Base-by-base conservation (phyloP, 2,797 vertebrate genomes). In the Myoxocephalus aenaeus region DNA sequence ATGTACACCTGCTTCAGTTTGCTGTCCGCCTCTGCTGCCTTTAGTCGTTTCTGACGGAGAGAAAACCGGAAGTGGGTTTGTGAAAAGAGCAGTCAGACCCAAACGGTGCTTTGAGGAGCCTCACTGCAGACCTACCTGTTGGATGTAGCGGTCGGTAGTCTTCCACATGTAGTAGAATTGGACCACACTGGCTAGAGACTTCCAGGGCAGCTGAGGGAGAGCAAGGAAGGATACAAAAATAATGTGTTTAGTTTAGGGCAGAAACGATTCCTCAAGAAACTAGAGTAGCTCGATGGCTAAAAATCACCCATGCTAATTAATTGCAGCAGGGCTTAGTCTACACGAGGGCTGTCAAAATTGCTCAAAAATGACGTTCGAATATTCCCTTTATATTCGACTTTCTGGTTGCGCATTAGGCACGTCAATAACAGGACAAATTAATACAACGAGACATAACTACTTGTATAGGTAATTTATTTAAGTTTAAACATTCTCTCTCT, bases 91-190 rank as follows among this genome's bases (percentile, higher is more conserved):
- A 32, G 32, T 58, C 14, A 70, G 40, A 59, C 11, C 5, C 17
- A 38, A 1, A 51, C 6, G 0, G 9, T 4, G 29, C 5, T 48
- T 32, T 15, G 53, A 27, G 53, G 3, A 10, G 22, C 4, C 14
- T 58, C 12, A 2, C 3, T 56, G 34, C 3, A 4, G 8, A 57
- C 54, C 3, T 90, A 98, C 98, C 97, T 99, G 97, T 79, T 99
- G 98, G 81, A 99, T 98, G 0, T 99, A 99, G 96, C 98, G 95
- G 95, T 99, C 98, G 1, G 98, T 99, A 54, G 98, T 99, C 93
- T 99, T 99, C 98, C 98, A 99, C 98, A 99, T 99, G 92, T 99
- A 99, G 93, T 99, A 99, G 90, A 99, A 99, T 85, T 99, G 97
- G 65, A 99, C 98, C 90, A 99, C 98, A 89, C 98, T 99, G 84